Evolutionary conservation across 1,140 invertebrate species (phyloP).

Genomic region (Hyphantria cunea): DNA sequence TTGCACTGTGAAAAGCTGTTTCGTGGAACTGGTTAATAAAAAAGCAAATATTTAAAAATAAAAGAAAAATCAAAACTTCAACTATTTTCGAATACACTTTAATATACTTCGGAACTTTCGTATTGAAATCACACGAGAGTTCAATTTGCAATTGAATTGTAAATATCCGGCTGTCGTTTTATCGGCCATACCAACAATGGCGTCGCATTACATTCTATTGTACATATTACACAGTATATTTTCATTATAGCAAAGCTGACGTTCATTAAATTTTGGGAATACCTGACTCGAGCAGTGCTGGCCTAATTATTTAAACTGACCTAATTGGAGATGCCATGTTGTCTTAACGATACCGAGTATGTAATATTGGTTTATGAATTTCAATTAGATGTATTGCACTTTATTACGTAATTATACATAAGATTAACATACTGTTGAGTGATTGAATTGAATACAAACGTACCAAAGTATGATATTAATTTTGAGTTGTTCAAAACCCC

Average conservation of each 20-base stretch:
- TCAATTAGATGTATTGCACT: not conserved
- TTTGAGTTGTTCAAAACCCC: slow-evolving; percentile 11
- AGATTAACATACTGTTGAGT: too few relatives aligned
- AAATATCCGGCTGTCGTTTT: slow-evolving; percentile 32
- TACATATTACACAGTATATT: slow-evolving; percentile 16
- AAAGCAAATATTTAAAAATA: slow-evolving; percentile 3
- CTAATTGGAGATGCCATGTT: not conserved
- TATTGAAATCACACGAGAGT: slow-evolving; percentile 32
- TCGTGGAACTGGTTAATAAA: too few relatives aligned
- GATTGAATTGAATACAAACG: too few relatives aligned
- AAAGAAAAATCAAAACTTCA: too few relatives aligned
- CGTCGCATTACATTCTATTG: slow-evolving; percentile 26
- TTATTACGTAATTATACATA: too few relatives aligned
- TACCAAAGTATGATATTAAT: slow-evolving; percentile 6
- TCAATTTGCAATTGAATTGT: slow-evolving; percentile 36
- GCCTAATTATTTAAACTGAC: slow-evolving; percentile 16
- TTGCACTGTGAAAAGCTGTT: not conserved
- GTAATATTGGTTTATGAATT: not conserved
- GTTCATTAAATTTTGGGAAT: slow-evolving; percentile 16
- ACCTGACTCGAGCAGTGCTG: not conserved
- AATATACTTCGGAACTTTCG: slow-evolving; percentile 24
- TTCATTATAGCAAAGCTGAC: slow-evolving; percentile 13
- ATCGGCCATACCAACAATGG: slow-evolving; percentile 29
- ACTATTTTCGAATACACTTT: slow-evolving; percentile 20
- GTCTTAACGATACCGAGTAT: not conserved